Percentiles rank a stretch among this genome's conserved stretches.
Evolutionary conservation across 1,140 invertebrate genomes (phyloP).

Genomic region (Drosophila arizonae): DNA sequence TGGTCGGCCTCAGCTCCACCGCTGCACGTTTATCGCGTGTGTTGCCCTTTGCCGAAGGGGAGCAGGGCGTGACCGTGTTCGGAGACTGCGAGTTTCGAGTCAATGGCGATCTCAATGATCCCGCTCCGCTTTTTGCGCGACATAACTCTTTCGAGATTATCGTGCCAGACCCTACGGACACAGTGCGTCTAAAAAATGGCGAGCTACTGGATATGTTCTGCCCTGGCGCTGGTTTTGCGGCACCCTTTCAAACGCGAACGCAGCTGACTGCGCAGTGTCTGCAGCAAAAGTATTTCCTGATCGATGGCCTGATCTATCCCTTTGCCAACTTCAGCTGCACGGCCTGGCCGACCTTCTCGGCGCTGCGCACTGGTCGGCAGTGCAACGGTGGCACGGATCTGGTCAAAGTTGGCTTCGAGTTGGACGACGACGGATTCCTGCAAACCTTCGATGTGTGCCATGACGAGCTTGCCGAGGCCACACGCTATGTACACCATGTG

Average conservation of each 20-base stretch:
- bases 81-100: conserved; percentile 74
- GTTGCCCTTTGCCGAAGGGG: conserved; percentile 50
- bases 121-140: conserved; percentile 62
- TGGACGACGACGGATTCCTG: conserved; percentile 75
- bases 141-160: conserved; percentile 61
- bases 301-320: conserved; percentile 64
- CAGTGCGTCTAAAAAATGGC: conserved; percentile 64
- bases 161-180: conserved; percentile 68
- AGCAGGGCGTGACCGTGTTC: conserved; percentile 52
- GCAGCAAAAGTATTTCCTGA: conserved; percentile 69
- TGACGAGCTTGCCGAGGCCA: conserved; percentile 75
- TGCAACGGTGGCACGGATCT: conserved; percentile 79
- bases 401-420: conserved; percentile 75
- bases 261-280: conserved; percentile 71
- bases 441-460: conserved; percentile 83
- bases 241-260: conserved; percentile 54
- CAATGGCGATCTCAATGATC: conserved; percentile 73
- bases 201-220: conserved; percentile 76
- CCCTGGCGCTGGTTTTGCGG: conserved; percentile 51
- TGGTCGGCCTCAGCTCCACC: conserved; percentile 29
- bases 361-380: conserved; percentile 65
- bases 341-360: conserved; percentile 63
- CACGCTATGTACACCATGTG: conserved; percentile 82
- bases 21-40: conserved; percentile 40
- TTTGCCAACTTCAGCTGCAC: conserved; percentile 75